Evolutionary conservation across 2,797 vertebrate genomes (phyloP).

Genomic region (Aselliscus stoliczkanus): DNA sequence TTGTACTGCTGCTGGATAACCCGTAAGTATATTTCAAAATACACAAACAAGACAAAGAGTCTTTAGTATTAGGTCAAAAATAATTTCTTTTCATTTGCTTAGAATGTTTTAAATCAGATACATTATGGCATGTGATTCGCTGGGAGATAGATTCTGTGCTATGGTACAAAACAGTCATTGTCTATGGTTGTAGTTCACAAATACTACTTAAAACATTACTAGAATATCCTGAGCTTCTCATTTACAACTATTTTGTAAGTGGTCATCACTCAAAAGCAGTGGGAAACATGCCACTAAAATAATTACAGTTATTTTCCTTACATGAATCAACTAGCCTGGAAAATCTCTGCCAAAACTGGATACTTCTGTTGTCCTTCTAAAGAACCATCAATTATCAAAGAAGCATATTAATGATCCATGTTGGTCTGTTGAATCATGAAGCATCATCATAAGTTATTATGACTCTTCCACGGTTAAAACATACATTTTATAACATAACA

Average conservation of each 20-base stretch:
- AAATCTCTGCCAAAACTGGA: not conserved
- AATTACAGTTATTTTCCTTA: slow-evolving; percentile 38
- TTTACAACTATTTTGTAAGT: slow-evolving; percentile 35
- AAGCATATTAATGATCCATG: not conserved
- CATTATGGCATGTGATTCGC: slow-evolving; percentile 65
- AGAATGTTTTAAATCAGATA: slow-evolving; percentile 70
- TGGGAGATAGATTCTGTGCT: not conserved
- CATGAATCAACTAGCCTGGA: slow-evolving; percentile 39
- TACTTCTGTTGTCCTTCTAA: slow-evolving; percentile 21
- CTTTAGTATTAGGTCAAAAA: slow-evolving; percentile 27
- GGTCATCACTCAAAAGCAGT: not conserved
- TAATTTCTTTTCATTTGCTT: slow-evolving; percentile 30
- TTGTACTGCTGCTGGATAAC: slow-evolving; percentile 95
- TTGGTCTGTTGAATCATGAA: not conserved
- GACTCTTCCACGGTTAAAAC: not conserved
- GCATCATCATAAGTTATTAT: not conserved
- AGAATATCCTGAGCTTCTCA: not conserved
- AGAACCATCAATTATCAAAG: slow-evolving; percentile 29
- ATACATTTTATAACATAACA: not conserved
- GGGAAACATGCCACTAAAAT: slow-evolving; percentile 1
- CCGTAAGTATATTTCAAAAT: slow-evolving; percentile 85
- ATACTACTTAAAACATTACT: not conserved
- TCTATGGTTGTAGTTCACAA: not conserved
- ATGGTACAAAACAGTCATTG: not conserved
- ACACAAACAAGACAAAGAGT: slow-evolving; percentile 5